These are phyloP conservation scores for Phthorimaea operculella DNA, from an alignment of 1,140 invertebrate species.

Conservation along the genomic window DNA sequence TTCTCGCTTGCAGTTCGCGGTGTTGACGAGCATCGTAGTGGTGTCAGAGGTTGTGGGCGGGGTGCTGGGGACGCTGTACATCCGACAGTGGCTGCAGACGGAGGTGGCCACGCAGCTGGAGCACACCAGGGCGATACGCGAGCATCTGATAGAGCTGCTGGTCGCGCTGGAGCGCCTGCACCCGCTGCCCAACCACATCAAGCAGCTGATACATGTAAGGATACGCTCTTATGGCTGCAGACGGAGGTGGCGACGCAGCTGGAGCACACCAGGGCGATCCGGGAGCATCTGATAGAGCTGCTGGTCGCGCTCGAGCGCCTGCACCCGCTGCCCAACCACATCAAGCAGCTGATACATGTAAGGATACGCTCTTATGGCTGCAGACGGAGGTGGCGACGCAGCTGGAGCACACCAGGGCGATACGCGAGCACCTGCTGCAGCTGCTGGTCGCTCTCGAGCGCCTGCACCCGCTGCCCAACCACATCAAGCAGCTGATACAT, in stretches of 20 bases:
- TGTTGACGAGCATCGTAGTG: conserved; percentile 11
- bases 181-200: conserved; percentile 34
- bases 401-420: conserved; percentile 7
- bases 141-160: conserved; percentile 36
- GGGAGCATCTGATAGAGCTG: conserved; percentile 34
- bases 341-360: conserved; percentile 24
- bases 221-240: conserved; percentile 21
- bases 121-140: conserved; percentile 18
- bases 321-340: conserved; percentile 34
- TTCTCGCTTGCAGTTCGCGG: conserved; percentile 18
- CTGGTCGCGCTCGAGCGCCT: conserved; percentile 33
- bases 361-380: conserved; percentile 21
- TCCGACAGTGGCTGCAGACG: conserved; percentile 25
- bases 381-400: conserved; percentile 16
- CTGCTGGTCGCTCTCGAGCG: conserved; percentile 34
- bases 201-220: conserved; percentile 18
- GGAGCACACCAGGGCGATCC: conserved; percentile 13
- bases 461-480: conserved; percentile 37
- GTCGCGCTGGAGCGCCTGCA: conserved; percentile 33
- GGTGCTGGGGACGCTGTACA: conserved; percentile 16
- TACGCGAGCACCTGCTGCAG: conserved; percentile 34
- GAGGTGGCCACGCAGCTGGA: conserved; percentile 6
- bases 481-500: conserved; percentile 25
- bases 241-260: conserved; percentile 15
- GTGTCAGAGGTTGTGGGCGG: conserved; percentile 14